Conservation (phyloP, 2,113 vertebrate genomes). For the Tragelaphus buxtoni region DNA sequence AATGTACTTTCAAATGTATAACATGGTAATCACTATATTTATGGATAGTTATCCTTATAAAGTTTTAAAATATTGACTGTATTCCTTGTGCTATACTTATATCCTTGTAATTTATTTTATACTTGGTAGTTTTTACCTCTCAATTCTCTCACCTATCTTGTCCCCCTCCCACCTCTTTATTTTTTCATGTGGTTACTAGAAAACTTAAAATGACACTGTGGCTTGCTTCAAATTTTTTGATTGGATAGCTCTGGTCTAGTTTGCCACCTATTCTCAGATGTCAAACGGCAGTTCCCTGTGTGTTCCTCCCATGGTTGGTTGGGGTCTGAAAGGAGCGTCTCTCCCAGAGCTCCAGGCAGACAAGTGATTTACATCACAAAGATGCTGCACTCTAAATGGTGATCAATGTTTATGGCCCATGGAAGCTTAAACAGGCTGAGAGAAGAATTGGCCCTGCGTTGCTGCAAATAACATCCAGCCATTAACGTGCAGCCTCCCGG, state of each 20-base stretch:
- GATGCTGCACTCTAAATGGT: not conserved
- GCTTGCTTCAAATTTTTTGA: not conserved
- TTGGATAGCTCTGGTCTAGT: not conserved
- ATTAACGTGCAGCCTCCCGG: not conserved
- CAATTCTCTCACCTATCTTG: not conserved
- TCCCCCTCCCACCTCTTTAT: not conserved
- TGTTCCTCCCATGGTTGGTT: not conserved
- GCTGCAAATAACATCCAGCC: not conserved
- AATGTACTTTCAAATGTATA: not conserved
- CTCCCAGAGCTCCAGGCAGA: not conserved
- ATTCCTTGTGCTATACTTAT: not conserved
- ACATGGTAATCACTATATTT: not conserved
- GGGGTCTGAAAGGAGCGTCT: not conserved
- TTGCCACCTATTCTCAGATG: not conserved
- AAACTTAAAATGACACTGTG: not conserved
- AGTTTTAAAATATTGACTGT: not conserved
- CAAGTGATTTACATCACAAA: not conserved
- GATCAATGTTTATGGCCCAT: constrained; percentile 55
- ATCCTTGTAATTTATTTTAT: not conserved
- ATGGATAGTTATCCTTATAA: not conserved
- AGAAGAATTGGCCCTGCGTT: constrained; percentile 37
- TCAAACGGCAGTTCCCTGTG: not conserved
- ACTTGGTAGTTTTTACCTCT: not conserved
- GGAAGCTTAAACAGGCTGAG: constrained; percentile 58
- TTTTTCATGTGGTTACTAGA: not conserved